phyloP scores from a whole-genome alignment of 2,113 vertebrate species.

The Psephotus haematonotus region DNA sequence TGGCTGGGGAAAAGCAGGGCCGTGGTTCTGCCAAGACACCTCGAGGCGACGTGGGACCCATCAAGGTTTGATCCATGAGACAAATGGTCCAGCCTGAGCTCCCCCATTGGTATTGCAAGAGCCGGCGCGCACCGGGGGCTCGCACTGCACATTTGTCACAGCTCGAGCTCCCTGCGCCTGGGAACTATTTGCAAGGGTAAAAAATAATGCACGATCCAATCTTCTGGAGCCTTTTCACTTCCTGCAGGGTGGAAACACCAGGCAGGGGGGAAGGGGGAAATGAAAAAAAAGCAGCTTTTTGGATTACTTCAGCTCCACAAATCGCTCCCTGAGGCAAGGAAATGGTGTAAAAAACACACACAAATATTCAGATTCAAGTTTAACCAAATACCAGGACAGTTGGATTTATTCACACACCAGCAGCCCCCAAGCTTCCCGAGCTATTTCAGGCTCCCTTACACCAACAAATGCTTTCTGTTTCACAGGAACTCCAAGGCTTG shows the following conservation, averaged over 20 bases:
- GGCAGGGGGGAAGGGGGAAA: background rate
- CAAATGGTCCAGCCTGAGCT: background rate
- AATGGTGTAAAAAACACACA: conserved; percentile 28
- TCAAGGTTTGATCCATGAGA: background rate
- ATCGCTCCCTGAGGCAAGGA: conserved; percentile 41
- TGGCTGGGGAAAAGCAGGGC: background rate
- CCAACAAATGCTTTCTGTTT: conserved; percentile 25
- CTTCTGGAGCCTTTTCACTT: conserved; percentile 11
- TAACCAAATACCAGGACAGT: conserved; percentile 47
- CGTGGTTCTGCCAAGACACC: background rate
- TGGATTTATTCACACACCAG: conserved; percentile 47
- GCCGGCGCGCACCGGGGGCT: background rate
- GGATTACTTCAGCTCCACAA: conserved; percentile 53
- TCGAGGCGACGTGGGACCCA: rapidly evolving
- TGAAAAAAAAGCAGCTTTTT: background rate
- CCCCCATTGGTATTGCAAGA: background rate
- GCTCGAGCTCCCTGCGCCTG: background rate
- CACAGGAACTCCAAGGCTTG: background rate
- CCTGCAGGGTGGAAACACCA: conserved; percentile 17
- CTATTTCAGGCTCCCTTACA: conserved; percentile 22
- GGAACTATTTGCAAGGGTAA: conserved; percentile 15
- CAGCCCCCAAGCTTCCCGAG: background rate
- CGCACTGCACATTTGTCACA: background rate
- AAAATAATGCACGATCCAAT: conserved; percentile 26
- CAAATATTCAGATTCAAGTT: conserved; percentile 48